Evolutionary conservation across 2,113 vertebrate genomes (phyloP), one percentile per base, ranked within the genome.

Genomic region (Gnathonemus longibarbis): DNA sequence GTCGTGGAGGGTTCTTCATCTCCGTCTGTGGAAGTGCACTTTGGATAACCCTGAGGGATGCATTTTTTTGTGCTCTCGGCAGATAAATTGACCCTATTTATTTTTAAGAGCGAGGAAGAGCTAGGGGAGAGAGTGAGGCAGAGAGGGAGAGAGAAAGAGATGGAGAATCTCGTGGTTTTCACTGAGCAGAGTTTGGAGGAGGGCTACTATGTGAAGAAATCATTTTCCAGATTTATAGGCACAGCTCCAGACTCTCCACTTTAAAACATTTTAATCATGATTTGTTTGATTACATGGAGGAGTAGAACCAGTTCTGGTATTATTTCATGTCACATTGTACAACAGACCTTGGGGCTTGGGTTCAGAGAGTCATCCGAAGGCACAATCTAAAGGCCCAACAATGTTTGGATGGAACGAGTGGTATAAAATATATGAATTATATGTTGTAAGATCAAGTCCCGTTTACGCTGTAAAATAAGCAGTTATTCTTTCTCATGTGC

Each of bases 231-330:
- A 89, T 89, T 89, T 89, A 89, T 89, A 48, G 89, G 49, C 35
- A n/a, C 77, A 39, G 80, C 50, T 62, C 80, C 77, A 89, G 52
- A 45, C 53, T 80, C 89, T 89, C 89, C 89, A 84, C 80, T 89
- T 89, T 84, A 83, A 89, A 89, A 89, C 80, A 46, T 62, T 58
- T 89, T 89, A 56, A 89, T 89, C 80, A 89, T 89, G 89, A 89
- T 89, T 89, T 89, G 89, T 89, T 89, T 89, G 77, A 89, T 89
- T 84, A 62, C 50, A 19, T 15, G 21, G 77, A 39, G 42, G 89
- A 85, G 80, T 84, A 24, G 84, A 89, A 83, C 17, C 50, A 89
- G 80, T 42, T 52, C 50, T 58, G 89, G 52, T 31, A 39, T 53
- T 84, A 62, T 85, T 89, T 84, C 89, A 84, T 85, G 52, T 45